Evolutionary conservation across 2,797 vertebrate species (phyloP).

Genomic region (Fringilla coelebs): DNA sequence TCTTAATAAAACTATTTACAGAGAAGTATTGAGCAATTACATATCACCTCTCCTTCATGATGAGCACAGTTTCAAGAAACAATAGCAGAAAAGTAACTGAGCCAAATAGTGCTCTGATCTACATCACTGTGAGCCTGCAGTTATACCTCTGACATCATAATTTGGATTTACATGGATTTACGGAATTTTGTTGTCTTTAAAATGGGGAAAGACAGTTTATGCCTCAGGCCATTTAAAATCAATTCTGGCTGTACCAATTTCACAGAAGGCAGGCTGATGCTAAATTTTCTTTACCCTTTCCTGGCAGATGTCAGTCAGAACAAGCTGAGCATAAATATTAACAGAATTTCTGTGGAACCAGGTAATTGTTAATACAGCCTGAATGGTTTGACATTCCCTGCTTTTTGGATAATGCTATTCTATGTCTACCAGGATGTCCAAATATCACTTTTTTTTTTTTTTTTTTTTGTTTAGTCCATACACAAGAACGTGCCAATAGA

Average conservation of each 20-base stretch:
- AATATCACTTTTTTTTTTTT: not conserved
- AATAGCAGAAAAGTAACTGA: not conserved
- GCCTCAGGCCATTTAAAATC: constrained; percentile 37
- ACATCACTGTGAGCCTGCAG: not conserved
- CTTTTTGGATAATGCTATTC: not conserved
- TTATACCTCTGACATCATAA: not conserved
- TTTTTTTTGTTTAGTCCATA: not conserved
- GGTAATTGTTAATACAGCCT: not conserved
- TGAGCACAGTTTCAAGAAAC: not conserved
- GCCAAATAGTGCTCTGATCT: not conserved
- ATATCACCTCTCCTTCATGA: not conserved
- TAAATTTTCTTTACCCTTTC: not conserved
- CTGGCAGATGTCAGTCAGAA: not conserved
- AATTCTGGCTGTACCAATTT: not conserved
- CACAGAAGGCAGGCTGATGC: not conserved
- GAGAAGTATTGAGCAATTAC: not conserved
- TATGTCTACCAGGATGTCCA: not conserved
- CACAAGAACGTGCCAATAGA: not conserved
- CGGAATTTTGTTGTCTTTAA: not conserved
- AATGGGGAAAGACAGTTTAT: not conserved
- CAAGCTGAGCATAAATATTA: not conserved
- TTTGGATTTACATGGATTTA: not conserved
- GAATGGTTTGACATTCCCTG: not conserved
- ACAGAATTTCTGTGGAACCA: not conserved
- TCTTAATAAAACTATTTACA: not conserved